Evolutionary conservation across 2,113 vertebrate species (phyloP), one percentile per base, ranked within the genome.

Genomic region (Sinocyclocheilus anophthalmus): DNA sequence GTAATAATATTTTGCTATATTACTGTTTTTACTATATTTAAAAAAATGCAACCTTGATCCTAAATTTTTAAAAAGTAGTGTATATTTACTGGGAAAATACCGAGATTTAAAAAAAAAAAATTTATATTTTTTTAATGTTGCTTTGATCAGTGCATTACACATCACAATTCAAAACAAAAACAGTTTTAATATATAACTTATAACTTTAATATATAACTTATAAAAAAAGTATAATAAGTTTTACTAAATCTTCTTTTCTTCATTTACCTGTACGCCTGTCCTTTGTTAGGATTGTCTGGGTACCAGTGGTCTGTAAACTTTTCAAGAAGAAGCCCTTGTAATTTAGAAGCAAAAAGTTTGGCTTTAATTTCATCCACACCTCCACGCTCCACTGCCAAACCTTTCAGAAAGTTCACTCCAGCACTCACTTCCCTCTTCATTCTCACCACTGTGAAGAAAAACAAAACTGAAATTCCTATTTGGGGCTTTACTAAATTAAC

Each of bases 381-480:
- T 18, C 95, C 95, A 18, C 95, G 94, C 83, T 93, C 95, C 86
- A 95, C 94, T 53, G 91, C 95, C 67, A 99, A 86, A 85, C 95
- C 95, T 9, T 95, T 97, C 88, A 99, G 92, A 91, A 99, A 99
- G 92, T 96, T 93, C 12, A 97, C 97, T 0, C 95, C 92, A 0
- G 97, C 95, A 53, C 94, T 96, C 86, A 99, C 97, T 95, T 99
- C 98, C 91, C 96, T 95, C 93, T 95, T 97, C 98, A 99, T 99
- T 84, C 76, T 85, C 53, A 63, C 90, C 94, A 86, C 48, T 84
- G 75, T 84, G 85, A 87, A 76, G 65, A 81, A 26, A 67, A 85
- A 84, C 39, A 8, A 9, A 37, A 84, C 86, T 59, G 78, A 48
- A 45, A 30, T 84, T 14, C 8, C 2, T 3, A 22, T 10, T 12